Evolutionary conservation across 2,113 vertebrate genomes (phyloP), one percentile per base, ranked within the genome.

Genomic region (Bucco capensis): DNA sequence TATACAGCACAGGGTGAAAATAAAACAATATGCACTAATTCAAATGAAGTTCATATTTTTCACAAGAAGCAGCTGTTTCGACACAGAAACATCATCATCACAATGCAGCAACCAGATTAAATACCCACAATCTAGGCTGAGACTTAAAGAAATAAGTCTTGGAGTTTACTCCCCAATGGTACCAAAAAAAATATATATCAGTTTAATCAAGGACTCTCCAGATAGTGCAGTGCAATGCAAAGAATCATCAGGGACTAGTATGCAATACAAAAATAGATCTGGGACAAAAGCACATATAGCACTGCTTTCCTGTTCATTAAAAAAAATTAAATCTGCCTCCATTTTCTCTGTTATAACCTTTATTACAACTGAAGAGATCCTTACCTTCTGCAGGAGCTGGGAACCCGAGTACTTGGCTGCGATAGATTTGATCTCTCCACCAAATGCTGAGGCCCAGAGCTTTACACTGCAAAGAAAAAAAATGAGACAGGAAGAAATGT

Each of bases 371-470:
- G 10, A 94, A 77, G 77, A 95, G 80, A 96, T 56, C 78, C 97
- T 98, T 98, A 99, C 99, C 99, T 99, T 99, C 97, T 99, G 99
- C 92, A 99, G 98, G 93, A 99, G 98, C 98, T 99, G 99, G 64
- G 99, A 99, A 93, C 99, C 99, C 5, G 99, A 99, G 95, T 99
- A 99, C 97, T 99, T 99, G 78, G 98, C 98, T 56, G 99, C 98
- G 88, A 99, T 99, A 97, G 99, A 99, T 97, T 99, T 99, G 97
- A 99, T 99, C 96, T 99, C 99, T 65, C 99, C 99, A 96, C 99
- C 99, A 95, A 99, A 99, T 12, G 99, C 99, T 50, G 99, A 99
- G 97, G 99, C 99, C 99, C 99, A 99, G 47, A 99, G 98, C 98
- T 99, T 99, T 93, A 99, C 99, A 82, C 99, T 99, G 96, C 25